phyloP scores from a whole-genome alignment of 2,888 invertebrate genomes.

The Chrysotoxum bicinctum region DNA sequence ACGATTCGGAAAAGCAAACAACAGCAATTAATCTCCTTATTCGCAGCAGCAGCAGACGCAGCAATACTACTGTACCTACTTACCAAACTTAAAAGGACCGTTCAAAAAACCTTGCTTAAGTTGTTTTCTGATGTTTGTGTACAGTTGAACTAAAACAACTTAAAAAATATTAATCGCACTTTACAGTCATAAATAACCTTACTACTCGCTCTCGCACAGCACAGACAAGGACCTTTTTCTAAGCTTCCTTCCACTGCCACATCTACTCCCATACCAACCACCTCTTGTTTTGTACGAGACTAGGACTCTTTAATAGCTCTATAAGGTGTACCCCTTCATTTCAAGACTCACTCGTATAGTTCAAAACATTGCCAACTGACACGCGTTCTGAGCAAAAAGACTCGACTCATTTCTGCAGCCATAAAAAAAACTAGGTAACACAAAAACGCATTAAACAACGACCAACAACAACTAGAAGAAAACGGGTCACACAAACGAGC shows the following conservation, averaged over 20 bases:
- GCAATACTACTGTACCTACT: neutral
- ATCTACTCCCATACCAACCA: too few species aligned
- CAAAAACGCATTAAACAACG: neutral
- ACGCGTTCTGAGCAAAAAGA: constrained; percentile 50
- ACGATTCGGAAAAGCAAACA: constrained; percentile 46
- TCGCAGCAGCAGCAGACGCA: neutral
- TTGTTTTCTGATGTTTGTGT: neutral
- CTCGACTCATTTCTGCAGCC: constrained; percentile 39
- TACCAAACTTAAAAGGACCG: constrained; percentile 37
- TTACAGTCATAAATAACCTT: constrained; percentile 62
- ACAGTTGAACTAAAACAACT: constrained; percentile 50
- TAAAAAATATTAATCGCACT: constrained; percentile 70
- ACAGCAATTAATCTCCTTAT: constrained; percentile 69
- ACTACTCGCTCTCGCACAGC: neutral
- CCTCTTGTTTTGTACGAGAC: constrained; percentile 31
- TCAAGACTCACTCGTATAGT: constrained; percentile 5
- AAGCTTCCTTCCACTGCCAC: neutral
- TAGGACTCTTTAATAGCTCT: neutral
- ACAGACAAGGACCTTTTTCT: constrained; percentile 33
- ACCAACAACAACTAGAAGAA: constrained; percentile 3
- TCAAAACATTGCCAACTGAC: constrained; percentile 67
- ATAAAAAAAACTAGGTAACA: constrained; percentile 52
- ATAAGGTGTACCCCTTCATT: neutral
- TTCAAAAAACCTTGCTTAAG: constrained; percentile 28
- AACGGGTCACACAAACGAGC: constrained; percentile 52